phyloP scores from a whole-genome alignment of 2,113 vertebrate genomes.

The Ageneiosus marmoratus region DNA sequence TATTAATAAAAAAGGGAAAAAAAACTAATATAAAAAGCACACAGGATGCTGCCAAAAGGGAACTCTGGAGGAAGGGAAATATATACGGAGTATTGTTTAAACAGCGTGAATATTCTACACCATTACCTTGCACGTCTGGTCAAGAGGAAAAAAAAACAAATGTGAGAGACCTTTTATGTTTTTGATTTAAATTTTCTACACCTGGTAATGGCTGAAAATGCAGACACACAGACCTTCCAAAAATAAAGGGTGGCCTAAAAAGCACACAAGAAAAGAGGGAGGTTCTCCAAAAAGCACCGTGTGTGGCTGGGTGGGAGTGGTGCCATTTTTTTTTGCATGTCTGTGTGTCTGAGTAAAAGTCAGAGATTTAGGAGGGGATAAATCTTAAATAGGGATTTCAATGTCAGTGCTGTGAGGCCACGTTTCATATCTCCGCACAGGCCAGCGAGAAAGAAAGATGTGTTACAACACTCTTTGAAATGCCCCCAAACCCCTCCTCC shows the following conservation, averaged over 20 bases:
- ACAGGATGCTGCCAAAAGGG: conserved; percentile 68
- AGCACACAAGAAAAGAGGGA: conserved; percentile 54
- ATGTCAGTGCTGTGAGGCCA: conserved; percentile 9
- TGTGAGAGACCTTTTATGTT: conserved; percentile 61
- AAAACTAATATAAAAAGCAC: conserved; percentile 71
- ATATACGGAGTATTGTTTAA: conserved; percentile 63
- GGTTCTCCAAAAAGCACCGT: conserved; percentile 31
- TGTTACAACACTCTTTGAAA: background rate
- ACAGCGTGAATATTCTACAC: conserved; percentile 60
- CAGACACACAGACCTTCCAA: conserved; percentile 60
- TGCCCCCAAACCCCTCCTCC: background rate
- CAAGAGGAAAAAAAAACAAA: conserved; percentile 56
- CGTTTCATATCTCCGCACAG: background rate
- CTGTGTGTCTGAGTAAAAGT: conserved; percentile 24
- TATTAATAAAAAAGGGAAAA: conserved; percentile 69
- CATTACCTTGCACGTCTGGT: conserved; percentile 58
- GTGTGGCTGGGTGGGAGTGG: conserved; percentile 27
- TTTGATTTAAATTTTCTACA: conserved; percentile 68
- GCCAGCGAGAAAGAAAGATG: background rate
- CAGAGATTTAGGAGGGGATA: conserved; percentile 56
- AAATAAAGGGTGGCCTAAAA: conserved; percentile 54
- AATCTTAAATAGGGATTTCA: conserved; percentile 43
- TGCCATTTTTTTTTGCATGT: conserved; percentile 15
- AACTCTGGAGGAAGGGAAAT: conserved; percentile 65
- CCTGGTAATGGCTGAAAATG: conserved; percentile 67